Conservation (phyloP, 2,797 vertebrate genomes). For the Galaxias olidus region DNA sequence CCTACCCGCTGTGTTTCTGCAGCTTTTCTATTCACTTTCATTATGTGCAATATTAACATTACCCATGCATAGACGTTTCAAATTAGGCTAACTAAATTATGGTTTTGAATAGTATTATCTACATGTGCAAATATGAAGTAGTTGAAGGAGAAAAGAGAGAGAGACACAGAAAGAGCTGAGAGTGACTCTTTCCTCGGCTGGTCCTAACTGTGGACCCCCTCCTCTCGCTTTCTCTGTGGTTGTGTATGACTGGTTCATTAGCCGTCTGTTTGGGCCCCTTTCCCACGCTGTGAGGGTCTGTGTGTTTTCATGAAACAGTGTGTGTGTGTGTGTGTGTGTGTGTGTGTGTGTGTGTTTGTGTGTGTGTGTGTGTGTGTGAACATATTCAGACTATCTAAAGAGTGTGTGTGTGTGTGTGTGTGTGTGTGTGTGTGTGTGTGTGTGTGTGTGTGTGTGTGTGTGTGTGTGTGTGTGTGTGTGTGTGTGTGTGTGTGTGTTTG, state of each 20-base stretch:
- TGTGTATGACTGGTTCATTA: neutral
- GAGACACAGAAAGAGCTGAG: no score
- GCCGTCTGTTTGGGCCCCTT: neutral
- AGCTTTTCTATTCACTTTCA: no score
- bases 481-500: neutral
- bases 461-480: neutral
- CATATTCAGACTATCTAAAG: no score
- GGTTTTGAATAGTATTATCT: no score
- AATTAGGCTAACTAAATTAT: no score
- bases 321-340: neutral
- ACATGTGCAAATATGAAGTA: no score
- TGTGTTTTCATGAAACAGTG: neutral
- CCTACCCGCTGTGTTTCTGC: no score
- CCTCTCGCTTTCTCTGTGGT: neutral
- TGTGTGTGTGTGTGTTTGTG: neutral
- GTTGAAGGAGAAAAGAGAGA: no score
- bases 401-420: neutral
- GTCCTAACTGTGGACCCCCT: no score
- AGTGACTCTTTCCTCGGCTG: no score
- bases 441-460: neutral
- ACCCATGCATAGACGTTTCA: no score
- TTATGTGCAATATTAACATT: no score
- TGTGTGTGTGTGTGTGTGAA: neutral
- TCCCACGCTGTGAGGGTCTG: neutral
- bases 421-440: neutral